phyloP scores from a whole-genome alignment of 2,888 invertebrate genomes.

The Heliconius hortense region DNA sequence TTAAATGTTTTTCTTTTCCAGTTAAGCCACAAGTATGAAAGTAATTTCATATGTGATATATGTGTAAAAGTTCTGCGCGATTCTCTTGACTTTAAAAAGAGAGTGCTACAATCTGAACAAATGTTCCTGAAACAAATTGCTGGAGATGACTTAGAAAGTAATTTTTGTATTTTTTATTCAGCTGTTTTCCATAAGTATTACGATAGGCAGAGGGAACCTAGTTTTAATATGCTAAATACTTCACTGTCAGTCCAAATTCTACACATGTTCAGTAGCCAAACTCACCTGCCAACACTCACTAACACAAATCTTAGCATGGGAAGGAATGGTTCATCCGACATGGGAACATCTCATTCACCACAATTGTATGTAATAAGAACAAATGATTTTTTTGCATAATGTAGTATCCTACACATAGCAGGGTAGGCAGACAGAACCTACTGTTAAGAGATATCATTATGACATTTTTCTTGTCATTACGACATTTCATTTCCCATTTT shows the following conservation, averaged over 20 bases:
- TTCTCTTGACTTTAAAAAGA: slow-evolving; percentile 57
- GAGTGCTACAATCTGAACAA: slow-evolving; percentile 57
- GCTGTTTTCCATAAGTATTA: neutral
- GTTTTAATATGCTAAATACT: too few species aligned
- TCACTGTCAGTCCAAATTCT: too few species aligned
- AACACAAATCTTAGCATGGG: too few species aligned
- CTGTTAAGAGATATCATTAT: too few species aligned
- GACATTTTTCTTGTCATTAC: too few species aligned
- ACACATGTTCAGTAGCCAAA: too few species aligned
- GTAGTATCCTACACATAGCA: neutral
- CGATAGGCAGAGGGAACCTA: neutral
- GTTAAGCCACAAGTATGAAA: slow-evolving; percentile 49
- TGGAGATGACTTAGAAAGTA: slow-evolving; percentile 27
- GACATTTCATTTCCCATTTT: too few species aligned
- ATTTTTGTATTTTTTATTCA: slow-evolving; percentile 3
- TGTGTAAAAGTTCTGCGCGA: slow-evolving; percentile 59
- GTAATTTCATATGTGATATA: slow-evolving; percentile 57
- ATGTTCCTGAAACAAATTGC: slow-evolving; percentile 51
- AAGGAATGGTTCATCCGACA: too few species aligned
- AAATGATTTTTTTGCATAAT: too few species aligned
- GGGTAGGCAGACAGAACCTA: neutral
- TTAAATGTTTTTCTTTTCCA: slow-evolving; percentile 43
- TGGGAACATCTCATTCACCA: too few species aligned
- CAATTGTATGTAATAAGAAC: too few species aligned
- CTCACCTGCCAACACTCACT: too few species aligned